Conservation (phyloP, 2,888 invertebrate species). For the Marronus borbonicus region DNA sequence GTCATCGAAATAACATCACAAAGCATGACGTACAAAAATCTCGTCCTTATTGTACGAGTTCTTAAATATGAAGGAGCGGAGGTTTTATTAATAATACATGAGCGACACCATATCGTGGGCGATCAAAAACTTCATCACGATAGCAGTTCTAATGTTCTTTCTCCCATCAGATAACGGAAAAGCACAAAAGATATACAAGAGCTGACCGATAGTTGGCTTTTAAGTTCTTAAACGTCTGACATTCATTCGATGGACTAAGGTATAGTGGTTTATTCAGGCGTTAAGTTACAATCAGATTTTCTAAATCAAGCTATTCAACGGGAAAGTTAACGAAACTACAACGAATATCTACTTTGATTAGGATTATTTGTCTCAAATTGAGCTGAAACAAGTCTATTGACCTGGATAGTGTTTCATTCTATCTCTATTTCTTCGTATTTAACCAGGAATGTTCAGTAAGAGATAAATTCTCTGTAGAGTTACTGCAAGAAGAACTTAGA, state of each 20-base stretch:
- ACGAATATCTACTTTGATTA: neutral
- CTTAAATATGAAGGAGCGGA: constrained; percentile 42
- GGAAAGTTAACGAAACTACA: constrained; percentile 8
- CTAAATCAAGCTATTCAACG: constrained; percentile 11
- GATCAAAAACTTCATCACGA: constrained; percentile 37
- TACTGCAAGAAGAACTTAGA: too few species aligned
- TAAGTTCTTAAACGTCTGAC: constrained; percentile 38
- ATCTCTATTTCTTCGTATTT: neutral
- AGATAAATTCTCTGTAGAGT: too few species aligned
- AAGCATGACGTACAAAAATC: constrained; percentile 20
- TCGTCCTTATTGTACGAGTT: constrained; percentile 8
- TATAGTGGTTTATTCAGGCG: constrained; percentile 37
- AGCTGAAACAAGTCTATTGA: constrained; percentile 9
- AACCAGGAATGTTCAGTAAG: neutral
- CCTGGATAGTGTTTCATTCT: neutral
- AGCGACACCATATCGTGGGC: constrained; percentile 34
- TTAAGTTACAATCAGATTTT: constrained; percentile 18
- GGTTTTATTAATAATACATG: constrained; percentile 47
- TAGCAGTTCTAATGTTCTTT: constrained; percentile 17
- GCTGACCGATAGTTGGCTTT: constrained; percentile 5
- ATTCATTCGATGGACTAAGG: constrained; percentile 23
- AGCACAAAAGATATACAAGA: constrained; percentile 23
- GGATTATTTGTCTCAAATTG: constrained; percentile 6
- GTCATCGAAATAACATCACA: constrained; percentile 26
- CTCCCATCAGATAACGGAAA: constrained; percentile 26